Evolutionary conservation across 2,113 vertebrate genomes (phyloP).

Genomic region (Collichthys lucidus): DNA sequence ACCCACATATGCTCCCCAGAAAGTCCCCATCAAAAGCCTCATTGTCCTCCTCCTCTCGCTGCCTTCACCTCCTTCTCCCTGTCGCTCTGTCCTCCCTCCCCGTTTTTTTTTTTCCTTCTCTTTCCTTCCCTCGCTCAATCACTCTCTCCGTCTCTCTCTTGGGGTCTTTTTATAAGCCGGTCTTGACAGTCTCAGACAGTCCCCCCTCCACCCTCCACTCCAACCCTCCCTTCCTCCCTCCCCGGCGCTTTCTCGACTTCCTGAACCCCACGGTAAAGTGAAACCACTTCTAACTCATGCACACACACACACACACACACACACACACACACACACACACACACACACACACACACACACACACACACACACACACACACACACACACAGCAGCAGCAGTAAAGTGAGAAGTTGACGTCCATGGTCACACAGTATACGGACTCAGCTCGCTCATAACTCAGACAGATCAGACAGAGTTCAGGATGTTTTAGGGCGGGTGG

Average conservation of each 20-base stretch:
- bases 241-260: conserved; percentile 63
- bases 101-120: not conserved
- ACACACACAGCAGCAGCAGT: conserved; percentile 45
- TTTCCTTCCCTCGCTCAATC: conserved; percentile 49
- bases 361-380: too few relatives aligned
- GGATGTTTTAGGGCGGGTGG: not conserved
- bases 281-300: conserved; percentile 62
- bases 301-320: too few relatives aligned
- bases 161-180: conserved; percentile 76
- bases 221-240: not conserved
- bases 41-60: conserved; percentile 76
- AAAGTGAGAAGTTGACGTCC: conserved; percentile 47
- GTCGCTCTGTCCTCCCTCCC: conserved; percentile 25
- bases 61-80: conserved; percentile 52
- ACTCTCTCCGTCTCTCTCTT: conserved; percentile 58
- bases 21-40: conserved; percentile 78
- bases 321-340: too few relatives aligned
- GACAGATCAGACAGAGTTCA: not conserved
- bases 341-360: too few relatives aligned
- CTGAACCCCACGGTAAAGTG: conserved; percentile 72
- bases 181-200: conserved; percentile 73
- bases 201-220: not conserved
- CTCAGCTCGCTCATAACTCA: conserved; percentile 7
- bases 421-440: conserved; percentile 36
- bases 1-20: conserved; percentile 79